Base-by-base conservation (phyloP, 2,113 vertebrate genomes). In the Smithornis capensis region DNA sequence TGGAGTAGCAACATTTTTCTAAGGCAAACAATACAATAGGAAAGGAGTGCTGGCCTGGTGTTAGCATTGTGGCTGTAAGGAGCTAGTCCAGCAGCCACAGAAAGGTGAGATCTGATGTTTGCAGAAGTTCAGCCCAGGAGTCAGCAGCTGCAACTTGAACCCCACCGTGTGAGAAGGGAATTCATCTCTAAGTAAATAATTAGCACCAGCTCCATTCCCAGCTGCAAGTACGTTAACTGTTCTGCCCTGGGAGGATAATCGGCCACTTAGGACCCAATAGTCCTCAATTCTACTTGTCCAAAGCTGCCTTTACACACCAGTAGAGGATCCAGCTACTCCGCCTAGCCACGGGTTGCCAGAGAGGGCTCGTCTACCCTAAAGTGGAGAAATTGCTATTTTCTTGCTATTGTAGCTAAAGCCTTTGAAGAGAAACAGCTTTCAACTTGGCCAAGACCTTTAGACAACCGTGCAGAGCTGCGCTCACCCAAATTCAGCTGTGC, bases 401-500 rank as follows among this genome's bases (percentile, higher is more conserved):
- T 53, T 42, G 9, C 29, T 88, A 19, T 15, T 56, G 29, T 10
- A 80, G 56, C 53, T 77, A 47, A 70, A 59, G 29, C 24, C 33
- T 75, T 73, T 52, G 35, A 90, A 78, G 24, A 17, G 52, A 89
- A 94, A 56, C 35, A 55, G 64, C 52, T 84, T 87, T 53, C 75
- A 78, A 45, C 35, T n/a, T 21, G 28, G 44, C 40, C 38, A 70
- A 74, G 38, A 53, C 19, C 83, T 88, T 69, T 21, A 60, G 45
- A 56, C 28, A 69, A 62, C 14, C 6, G 14, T 76, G 55, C 25
- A 80, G 85, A 80, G 42, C 71, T 74, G 70, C 76, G 62, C 57
- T 94, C 87, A 63, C 73, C 44, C 87, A 78, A 57, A 80, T 53
- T 95, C 85, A 95, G 73, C 85, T 92, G 56, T 64, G 77, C 69